phyloP scores from a whole-genome alignment of 2,113 vertebrate species.

The Ptilorrhoa leucosticta region DNA sequence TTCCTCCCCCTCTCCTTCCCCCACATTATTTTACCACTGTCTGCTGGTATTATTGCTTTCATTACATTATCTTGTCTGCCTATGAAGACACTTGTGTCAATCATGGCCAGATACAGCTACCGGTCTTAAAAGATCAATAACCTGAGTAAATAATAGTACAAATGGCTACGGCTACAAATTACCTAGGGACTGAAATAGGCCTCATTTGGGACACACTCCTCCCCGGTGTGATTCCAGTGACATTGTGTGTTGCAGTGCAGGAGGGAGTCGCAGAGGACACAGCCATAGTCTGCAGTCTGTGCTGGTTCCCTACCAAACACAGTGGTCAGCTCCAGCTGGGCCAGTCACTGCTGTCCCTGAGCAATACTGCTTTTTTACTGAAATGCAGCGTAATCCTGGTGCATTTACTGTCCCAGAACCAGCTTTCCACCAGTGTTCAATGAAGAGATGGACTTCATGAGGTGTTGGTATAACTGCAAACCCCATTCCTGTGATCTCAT shows the following conservation, averaged over 20 bases:
- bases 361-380: neutral
- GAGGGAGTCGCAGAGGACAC: neutral
- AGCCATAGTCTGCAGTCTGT: neutral
- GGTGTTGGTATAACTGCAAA: neutral
- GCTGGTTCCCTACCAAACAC: neutral
- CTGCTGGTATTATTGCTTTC: neutral
- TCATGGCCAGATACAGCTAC: neutral
- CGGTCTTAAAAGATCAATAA: neutral
- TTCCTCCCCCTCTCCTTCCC: neutral
- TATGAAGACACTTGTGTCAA: neutral
- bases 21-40: neutral
- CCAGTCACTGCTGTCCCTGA: neutral
- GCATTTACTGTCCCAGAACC: neutral
- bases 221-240: neutral
- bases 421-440: neutral
- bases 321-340: neutral
- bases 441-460: neutral
- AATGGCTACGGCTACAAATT: neutral
- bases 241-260: neutral
- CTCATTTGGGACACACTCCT: neutral
- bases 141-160: neutral
- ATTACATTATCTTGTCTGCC: neutral
- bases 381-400: neutral
- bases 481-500: neutral
- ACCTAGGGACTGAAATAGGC: neutral